These are phyloP conservation scores for Brenthis daphne DNA, from an alignment of 2,888 invertebrate species.

Conservation along the genomic window DNA sequence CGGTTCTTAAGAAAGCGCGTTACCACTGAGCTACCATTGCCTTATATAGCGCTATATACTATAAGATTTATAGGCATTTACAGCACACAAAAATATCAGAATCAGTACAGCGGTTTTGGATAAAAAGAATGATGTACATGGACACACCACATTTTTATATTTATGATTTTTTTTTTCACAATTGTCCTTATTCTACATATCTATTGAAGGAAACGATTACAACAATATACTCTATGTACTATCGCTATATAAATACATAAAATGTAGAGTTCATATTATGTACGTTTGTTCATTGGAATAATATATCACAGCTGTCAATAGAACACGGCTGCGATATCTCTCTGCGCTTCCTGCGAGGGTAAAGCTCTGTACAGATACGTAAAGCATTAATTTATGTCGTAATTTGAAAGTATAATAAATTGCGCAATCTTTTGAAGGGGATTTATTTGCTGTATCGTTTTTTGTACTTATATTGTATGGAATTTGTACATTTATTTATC, in stretches of 20 bases:
- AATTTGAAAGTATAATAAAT: constrained; percentile 22
- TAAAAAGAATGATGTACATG: no score
- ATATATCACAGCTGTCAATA: constrained; percentile 18
- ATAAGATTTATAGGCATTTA: no score
- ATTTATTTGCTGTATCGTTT: constrained; percentile 14
- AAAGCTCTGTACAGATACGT: constrained; percentile 5
- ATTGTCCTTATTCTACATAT: no score
- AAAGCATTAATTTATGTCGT: constrained; percentile 15
- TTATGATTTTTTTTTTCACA: no score
- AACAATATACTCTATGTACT: no score
- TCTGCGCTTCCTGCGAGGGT: background rate
- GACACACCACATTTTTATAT: no score
- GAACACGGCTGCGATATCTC: constrained; percentile 6
- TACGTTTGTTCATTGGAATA: constrained; percentile 5
- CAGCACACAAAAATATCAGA: no score
- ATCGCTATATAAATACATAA: background rate
- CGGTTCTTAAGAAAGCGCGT: no score
- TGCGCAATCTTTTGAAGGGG: constrained; percentile 10
- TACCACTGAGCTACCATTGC: no score
- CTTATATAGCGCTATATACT: no score
- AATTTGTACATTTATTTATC: background rate
- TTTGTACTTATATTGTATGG: background rate
- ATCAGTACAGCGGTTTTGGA: no score
- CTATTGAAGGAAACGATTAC: no score
- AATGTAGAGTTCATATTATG: background rate